phyloP scores from a whole-genome alignment of 2,113 vertebrate species.

The Gopherus evgoodei region DNA sequence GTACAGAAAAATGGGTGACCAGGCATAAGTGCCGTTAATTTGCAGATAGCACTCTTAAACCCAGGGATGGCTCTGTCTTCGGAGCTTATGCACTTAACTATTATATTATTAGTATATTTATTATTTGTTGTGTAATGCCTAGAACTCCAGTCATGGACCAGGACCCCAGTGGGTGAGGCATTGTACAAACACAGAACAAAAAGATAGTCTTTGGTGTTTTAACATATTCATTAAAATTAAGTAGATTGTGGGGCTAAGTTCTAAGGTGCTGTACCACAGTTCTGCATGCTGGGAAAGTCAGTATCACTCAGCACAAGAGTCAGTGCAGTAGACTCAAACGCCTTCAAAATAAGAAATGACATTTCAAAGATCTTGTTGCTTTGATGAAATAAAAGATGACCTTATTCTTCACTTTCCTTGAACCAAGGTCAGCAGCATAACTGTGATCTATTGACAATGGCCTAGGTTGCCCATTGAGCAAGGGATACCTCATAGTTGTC shows the following conservation, averaged over 20 bases:
- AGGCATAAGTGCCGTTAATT: neutral
- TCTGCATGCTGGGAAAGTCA: neutral
- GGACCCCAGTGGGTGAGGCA: neutral
- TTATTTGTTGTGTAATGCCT: rapidly evolving
- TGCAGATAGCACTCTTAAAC: neutral
- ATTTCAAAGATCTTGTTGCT: slow-evolving; percentile 16
- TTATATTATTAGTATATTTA: neutral
- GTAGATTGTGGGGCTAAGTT: neutral
- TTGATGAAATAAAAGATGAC: slow-evolving; percentile 27
- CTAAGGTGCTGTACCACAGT: neutral
- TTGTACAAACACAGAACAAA: neutral
- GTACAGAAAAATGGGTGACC: neutral
- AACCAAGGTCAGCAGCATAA: slow-evolving; percentile 25
- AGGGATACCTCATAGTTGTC: neutral
- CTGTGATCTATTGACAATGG: slow-evolving; percentile 34
- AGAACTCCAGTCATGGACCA: neutral
- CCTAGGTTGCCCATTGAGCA: neutral
- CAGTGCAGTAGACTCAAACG: neutral
- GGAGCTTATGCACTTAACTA: neutral
- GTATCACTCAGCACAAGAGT: neutral
- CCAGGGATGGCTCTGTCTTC: rapidly evolving
- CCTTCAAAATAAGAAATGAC: neutral
- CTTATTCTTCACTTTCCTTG: slow-evolving; percentile 38
- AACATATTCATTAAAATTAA: neutral
- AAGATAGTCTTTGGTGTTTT: neutral